These are phyloP conservation scores for Diorhabda elongata DNA, from an alignment of 1,140 invertebrate species.

Conservation along the genomic window DNA sequence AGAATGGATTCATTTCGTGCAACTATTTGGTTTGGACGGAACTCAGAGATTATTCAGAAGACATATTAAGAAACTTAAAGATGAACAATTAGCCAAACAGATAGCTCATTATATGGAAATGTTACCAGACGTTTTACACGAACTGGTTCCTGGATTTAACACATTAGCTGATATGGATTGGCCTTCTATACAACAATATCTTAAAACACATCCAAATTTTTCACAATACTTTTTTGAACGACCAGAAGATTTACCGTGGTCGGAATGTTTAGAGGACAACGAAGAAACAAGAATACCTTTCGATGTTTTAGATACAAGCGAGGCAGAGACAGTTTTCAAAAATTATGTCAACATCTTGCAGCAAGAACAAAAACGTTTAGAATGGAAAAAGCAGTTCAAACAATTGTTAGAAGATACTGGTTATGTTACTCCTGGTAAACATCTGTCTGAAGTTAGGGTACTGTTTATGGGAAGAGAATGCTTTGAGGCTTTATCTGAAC, in stretches of 20 bases:
- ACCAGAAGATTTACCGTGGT: conserved; percentile 74
- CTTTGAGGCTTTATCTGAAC: conserved; percentile 85
- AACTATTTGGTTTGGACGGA: conserved; percentile 81
- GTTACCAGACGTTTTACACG: conserved; percentile 74
- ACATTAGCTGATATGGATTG: conserved; percentile 79
- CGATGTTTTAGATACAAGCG: conserved; percentile 83
- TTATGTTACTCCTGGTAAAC: conserved; percentile 90
- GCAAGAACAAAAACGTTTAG: conserved; percentile 82
- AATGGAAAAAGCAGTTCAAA: conserved; percentile 94
- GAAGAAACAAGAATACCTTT: conserved; percentile 79
- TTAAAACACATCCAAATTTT: conserved; percentile 85
- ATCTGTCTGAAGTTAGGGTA: conserved; percentile 86
- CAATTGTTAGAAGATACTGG: conserved; percentile 89
- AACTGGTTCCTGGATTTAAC: conserved; percentile 77
- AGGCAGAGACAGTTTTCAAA: conserved; percentile 87
- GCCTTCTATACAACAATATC: conserved; percentile 75
- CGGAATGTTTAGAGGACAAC: conserved; percentile 64
- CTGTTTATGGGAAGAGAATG: conserved; percentile 94
- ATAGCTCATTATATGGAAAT: conserved; percentile 77
- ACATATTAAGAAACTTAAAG: conserved; percentile 80
- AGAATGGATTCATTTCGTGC: conserved; percentile 87
- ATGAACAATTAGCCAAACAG: conserved; percentile 77
- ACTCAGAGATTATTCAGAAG: conserved; percentile 76
- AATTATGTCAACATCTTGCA: conserved; percentile 88
- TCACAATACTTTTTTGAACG: conserved; percentile 86